Base-by-base conservation (phyloP, 2,888 invertebrate species). In the Blastobasis lacticolella region DNA sequence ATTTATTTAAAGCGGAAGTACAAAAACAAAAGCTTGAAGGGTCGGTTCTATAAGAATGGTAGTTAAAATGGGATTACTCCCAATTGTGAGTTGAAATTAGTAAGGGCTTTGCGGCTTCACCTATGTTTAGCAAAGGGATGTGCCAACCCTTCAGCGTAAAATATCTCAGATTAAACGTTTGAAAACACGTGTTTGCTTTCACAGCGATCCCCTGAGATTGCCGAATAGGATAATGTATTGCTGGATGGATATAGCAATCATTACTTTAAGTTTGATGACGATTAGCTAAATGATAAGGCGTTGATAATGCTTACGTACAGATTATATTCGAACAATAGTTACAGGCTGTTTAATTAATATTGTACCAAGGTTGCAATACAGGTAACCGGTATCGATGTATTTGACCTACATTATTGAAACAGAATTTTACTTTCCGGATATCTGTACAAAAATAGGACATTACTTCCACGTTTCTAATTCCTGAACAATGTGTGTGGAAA, bases 81-180 rank as follows among this genome's bases (percentile, higher is more conserved):
- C 73, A 79, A 77, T 23, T 70, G 75, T 73, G 67, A 62, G 59
- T 67, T 56, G 58, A 64, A 71, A 72, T 73, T 69, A 67, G 71
- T 67, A 62, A 63, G 61, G 65, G 65, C 65, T 66, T 8, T 40
- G 41, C 9, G 10, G 62, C 55, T 45, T 61, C 61, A 60, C 57
- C 75, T 81, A 80, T 78, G 81, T 84, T 82, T 83, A 80, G 84
- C 83, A 71, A 78, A 73, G 75, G 74, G 71, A 73, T 70, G 73
- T 70, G 67, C 72, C 75, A 84, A 83, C 87, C 87, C 87, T 85
- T 87, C 75, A 63, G 68, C 75, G 79, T 86, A 81, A 81, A 84
- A 82, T 80, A 81, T 81, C 73, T 79, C 74, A 75, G 70, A 81
- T 83, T 79, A 81, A 83, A 75, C 74, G 80, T 69, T 78, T 67